Evolutionary conservation across 2,888 invertebrate genomes (phyloP), one percentile per base, ranked within the genome.

Genomic region (Apotomis turbidana): DNA sequence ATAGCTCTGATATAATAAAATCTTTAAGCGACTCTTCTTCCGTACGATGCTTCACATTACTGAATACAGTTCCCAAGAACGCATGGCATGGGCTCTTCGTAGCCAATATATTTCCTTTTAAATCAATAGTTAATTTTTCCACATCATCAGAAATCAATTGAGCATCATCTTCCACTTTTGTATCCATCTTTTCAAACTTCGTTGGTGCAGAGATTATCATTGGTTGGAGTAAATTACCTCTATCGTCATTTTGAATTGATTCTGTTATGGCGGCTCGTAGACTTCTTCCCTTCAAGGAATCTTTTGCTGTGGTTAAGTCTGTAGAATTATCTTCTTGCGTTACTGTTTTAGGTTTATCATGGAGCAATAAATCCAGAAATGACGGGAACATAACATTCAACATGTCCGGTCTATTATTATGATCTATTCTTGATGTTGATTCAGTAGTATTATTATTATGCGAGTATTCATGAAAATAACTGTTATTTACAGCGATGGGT

Each of bases 51-150:
- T 84, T 73, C 27, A 81, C 84, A 76, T 90, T 87, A 76, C 80
- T 89, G 74, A 91, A 91, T 62, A 93, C 77, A 67, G 86, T 86
- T 54, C 92, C 93, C 67, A 93, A 80, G 75, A 93, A 92, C 4
- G 92, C 90, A 78, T 93, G 93, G 52, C 93, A 93, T 2, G 87
- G 75, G 52, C 83, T 86, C 76, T 84, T 79, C 15, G 91, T 89
- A 38, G 90, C 90, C 68, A 93, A 82, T 68, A 93, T 83, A 79
- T 90, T 87, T 10, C 93, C 93, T 78, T 88, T 89, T 70, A 92
- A 81, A 81, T 93, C 93, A 68, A 93, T 84, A 3, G 85, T 87
- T 51, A 90, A 76, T 64, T 80, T 76, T 54, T 76, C 75, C 36
- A 54, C 61, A 61, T 79, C 68, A 6, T 78, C 74, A 27, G 44